Evolutionary conservation across 1,140 invertebrate species (phyloP).

Genomic region (Lanistes nyassanus): DNA sequence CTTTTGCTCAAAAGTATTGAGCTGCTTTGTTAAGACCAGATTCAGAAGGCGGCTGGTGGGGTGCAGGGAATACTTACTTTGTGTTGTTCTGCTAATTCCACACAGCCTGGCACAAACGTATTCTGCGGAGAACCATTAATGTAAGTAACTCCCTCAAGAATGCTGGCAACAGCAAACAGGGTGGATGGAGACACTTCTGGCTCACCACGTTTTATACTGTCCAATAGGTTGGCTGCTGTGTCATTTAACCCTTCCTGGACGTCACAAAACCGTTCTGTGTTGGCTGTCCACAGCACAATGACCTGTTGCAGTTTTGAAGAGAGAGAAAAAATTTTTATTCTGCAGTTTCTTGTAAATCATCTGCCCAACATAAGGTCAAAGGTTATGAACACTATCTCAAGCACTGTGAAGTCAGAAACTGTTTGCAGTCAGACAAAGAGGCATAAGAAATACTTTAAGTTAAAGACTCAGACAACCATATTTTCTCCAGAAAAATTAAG

Average conservation of each 20-base stretch:
- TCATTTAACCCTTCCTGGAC: slow-evolving; percentile 84
- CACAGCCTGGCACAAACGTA: slow-evolving; percentile 81
- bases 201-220: slow-evolving; percentile 77
- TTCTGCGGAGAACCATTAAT: slow-evolving; percentile 98
- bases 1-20: too few species aligned
- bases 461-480: too few species aligned
- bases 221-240: slow-evolving; percentile 82
- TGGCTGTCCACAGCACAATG: slow-evolving; percentile 94
- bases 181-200: slow-evolving; percentile 92
- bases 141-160: slow-evolving; percentile 88
- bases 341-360: too few species aligned
- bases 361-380: too few species aligned
- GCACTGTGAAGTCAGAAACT: too few species aligned
- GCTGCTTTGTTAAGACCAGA: too few species aligned
- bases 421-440: too few species aligned
- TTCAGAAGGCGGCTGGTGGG: too few species aligned
- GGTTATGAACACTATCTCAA: too few species aligned
- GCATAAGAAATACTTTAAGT: too few species aligned
- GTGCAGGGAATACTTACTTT: slow-evolving; percentile 32
- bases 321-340: too few species aligned
- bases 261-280: slow-evolving; percentile 90
- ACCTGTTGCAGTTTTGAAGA: slow-evolving; percentile 60
- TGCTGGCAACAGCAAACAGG: slow-evolving; percentile 90
- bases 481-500: too few species aligned
- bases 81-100: slow-evolving; percentile 17